Base-by-base conservation (phyloP, 2,113 vertebrate species). In the Mirza zaza region DNA sequence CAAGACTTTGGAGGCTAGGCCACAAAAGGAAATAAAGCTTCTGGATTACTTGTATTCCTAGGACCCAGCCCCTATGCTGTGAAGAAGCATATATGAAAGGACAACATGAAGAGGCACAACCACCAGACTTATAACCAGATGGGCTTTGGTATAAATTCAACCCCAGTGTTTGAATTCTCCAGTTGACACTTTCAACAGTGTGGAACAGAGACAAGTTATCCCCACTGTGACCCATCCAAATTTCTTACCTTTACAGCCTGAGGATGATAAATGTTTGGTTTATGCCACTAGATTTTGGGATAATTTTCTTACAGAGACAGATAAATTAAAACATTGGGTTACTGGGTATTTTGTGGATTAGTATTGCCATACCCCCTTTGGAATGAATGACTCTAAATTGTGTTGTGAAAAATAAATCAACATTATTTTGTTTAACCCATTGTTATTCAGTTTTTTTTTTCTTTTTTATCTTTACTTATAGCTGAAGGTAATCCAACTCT, bases 341-440 rank as follows among this genome's bases (percentile, higher is more conserved):
- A 15, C n/a, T 39, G 1, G n/a, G 13, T 17, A 42, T 90, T 39
- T 65, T 70, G 13, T 93, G 10, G 3, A 36, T 70, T 50, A 34
- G 39, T 87, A 17, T 34, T 77, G 10, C 52, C 39, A 15, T 50
- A 34, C 9, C 65, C 50, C 34, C 36, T 45, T 45, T 27, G 15
- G 6, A 77, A 83, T 77, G 52, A 77, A 45, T 63, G 15, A 1
- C n/a, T 93, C 18, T 70, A 13, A 90, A 70, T 6, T 79, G 59
- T 29, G 21, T 9, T 59, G 17, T 90, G 50, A 93, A 92, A 90
- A 84, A 52, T 77, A 80, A n/a, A 15, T 61, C 52, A 61, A 52
- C 27, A 42, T 42, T 57, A n/a, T 50, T 20, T 32, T 75, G 29
- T 36, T 48, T 65, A 70, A 71, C 8, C 25, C 20, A 68, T 13